phyloP scores from a whole-genome alignment of 2,888 invertebrate genomes.

The Terebella lapidaria region DNA sequence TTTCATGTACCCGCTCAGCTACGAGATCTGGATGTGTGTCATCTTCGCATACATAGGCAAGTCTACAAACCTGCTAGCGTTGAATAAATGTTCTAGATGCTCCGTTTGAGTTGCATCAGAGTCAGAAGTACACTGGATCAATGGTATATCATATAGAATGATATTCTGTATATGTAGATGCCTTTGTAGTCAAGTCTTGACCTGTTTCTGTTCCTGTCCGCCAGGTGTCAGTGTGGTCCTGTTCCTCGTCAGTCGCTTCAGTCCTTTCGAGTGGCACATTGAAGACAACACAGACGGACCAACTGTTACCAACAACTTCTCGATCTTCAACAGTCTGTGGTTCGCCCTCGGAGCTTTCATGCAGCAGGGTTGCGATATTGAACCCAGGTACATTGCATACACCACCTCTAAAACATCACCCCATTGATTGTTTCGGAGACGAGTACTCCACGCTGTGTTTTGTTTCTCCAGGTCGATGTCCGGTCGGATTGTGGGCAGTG shows the following conservation, averaged over 20 bases:
- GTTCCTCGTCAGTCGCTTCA: slow-evolving; percentile 93
- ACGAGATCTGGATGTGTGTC: slow-evolving; percentile 90
- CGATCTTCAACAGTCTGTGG: slow-evolving; percentile 91
- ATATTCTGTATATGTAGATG: too few relatives aligned
- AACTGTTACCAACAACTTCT: slow-evolving; percentile 50
- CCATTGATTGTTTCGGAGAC: neutral
- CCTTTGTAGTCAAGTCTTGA: too few relatives aligned
- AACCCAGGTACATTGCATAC: too few relatives aligned
- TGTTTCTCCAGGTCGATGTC: slow-evolving; percentile 67
- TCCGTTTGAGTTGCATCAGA: too few relatives aligned
- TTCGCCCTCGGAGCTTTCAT: slow-evolving; percentile 93
- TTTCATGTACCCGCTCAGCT: slow-evolving; percentile 92
- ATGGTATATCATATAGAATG: too few relatives aligned
- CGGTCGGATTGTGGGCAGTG: slow-evolving; percentile 92
- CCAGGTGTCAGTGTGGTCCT: slow-evolving; percentile 94
- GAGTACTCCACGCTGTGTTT: neutral
- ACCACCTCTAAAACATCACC: too few relatives aligned
- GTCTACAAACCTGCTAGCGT: too few relatives aligned
- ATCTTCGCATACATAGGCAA: slow-evolving; percentile 88
- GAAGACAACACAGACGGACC: slow-evolving; percentile 31
- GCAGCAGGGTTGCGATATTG: slow-evolving; percentile 95
- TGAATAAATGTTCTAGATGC: too few relatives aligned
- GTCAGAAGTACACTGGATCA: too few relatives aligned
- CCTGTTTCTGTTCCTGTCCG: slow-evolving; percentile 68
- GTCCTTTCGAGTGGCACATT: slow-evolving; percentile 90